Base-by-base conservation (phyloP, 2,113 vertebrate species). In the Trogon melanurus region DNA sequence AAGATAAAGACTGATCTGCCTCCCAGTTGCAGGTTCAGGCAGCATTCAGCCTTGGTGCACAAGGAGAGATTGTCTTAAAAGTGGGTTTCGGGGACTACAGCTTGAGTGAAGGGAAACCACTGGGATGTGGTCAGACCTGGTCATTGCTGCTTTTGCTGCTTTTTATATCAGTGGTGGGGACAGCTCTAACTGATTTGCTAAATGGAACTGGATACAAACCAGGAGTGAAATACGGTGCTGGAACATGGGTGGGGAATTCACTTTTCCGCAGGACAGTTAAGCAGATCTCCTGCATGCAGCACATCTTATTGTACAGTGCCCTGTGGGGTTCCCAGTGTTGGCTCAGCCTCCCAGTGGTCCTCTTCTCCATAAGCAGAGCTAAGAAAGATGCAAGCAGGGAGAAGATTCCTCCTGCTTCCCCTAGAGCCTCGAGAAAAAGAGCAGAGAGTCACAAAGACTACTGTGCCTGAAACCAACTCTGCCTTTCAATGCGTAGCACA, bases 81-180 rank as follows among this genome's bases (percentile, higher is more conserved):
- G 16, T 50, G 11, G 13, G 16, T 1, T 62, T 70, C 34, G 26
- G 25, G 30, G 25, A 58, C 21, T 44, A 25, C 30, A 22, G 32
- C 15, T 17, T 81, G 26, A 1, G 0, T 36, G 26, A 30, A 50
- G 9, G 30, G 30, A 78, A 70, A 27, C 8, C 0, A 0, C 17
- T 70, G 44, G 44, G 50, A 48, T 1, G 0, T 30, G 16, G n/a
- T 29, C 54, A 54, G 47, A 62, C 12, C 25, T 62, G 29, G 25
- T 84, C 34, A 41, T 47, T 23, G 38, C 36, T 79, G 27, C 13
- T 56, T 15, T 7, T 18, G 13, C 30, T n/a, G 23, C 18, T 32
- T 50, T 83, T 48, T 48, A 2, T 27, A 36, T 38, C 11, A 16
- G 53, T 38, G 17, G 30, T 45, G 26, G 14, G 32, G 10, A 15